Base-by-base conservation (phyloP, 2,113 vertebrate genomes). In the Gymnocephalus cernua region DNA sequence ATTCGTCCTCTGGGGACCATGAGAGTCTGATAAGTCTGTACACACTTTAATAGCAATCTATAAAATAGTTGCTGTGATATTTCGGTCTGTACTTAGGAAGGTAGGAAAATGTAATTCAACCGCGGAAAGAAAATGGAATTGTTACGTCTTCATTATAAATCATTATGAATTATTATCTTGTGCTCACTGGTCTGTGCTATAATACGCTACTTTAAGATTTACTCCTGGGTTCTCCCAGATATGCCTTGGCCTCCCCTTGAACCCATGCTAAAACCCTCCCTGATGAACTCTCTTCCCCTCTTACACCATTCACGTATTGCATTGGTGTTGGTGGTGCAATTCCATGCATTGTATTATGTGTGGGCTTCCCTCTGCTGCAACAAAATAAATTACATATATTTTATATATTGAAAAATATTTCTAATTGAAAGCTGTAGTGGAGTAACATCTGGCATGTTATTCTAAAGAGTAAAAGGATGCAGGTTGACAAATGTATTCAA, bases 161-260 rank as follows among this genome's bases (percentile, higher is more conserved):
- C 7, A 12, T 38, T 56, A 29, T 44, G 4, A 29, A 47, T 66
- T 18, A 48, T 14, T 12, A 47, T 23, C 11, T 35, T 57, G 27
- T 35, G 41, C 51, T 58, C 11, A 9, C 48, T 56, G 48, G 29
- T 62, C 10, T 41, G 35, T 19, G 15, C 32, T 9, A 45, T 21
- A 25, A 45, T 29, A 23, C 35, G 16, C 8, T 18, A 13, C 56
- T 51, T 4, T 19, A n/a, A 16, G 5, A 74, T 50, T 25, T 19
- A 38, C 29, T 62, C 45, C 15, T 27, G 14, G 3, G 25, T 32
- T 48, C 16, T 41, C 18, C 10, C 6, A 9, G 16, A 44, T 64
- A 21, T 27, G 16, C 50, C 38, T 56, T 14, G 38, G 18, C 74
- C 74, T 76, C 44, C 25, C 25, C 51, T 66, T 76, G 29, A 74